Evolutionary conservation across 2,888 invertebrate genomes (phyloP).

Genomic region (Chymomyza fuscimana): DNA sequence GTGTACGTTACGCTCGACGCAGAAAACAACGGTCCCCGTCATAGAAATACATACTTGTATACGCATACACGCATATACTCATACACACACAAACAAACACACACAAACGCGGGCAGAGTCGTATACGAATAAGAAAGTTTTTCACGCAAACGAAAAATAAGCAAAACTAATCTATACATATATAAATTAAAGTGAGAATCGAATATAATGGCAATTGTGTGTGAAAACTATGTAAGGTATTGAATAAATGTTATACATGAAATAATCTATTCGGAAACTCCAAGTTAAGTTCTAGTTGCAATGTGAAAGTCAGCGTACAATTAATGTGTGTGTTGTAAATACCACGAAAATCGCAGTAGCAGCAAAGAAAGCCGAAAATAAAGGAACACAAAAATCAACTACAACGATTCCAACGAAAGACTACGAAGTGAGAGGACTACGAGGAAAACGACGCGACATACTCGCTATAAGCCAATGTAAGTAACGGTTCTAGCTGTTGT

Average conservation of each 20-base stretch:
- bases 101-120: constrained; percentile 15
- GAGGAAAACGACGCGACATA: constrained; percentile 9
- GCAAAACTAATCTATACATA: neutral
- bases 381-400: constrained; percentile 43
- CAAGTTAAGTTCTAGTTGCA: constrained; percentile 47
- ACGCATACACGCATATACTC: constrained; percentile 38
- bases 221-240: constrained; percentile 27
- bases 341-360: constrained; percentile 59
- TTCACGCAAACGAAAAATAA: constrained; percentile 7
- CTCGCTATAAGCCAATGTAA: constrained; percentile 43
- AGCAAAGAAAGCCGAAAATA: constrained; percentile 61
- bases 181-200: neutral
- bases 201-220: constrained; percentile 5
- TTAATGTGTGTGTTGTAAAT: constrained; percentile 46
- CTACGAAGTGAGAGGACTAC: constrained; percentile 26
- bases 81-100: constrained; percentile 28
- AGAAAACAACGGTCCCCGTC: constrained; percentile 52
- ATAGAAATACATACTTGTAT: constrained; percentile 53
- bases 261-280: neutral
- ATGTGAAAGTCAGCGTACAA: constrained; percentile 55
- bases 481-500: constrained; percentile 32
- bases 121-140: constrained; percentile 7
- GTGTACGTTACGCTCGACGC: constrained; percentile 67
- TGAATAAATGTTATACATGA: constrained; percentile 8
- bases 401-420: constrained; percentile 56